Percentiles rank a stretch among this genome's conserved stretches.
Conservation (phyloP, 30 jellyfish, hydroid and myxozoan species). For the Morbakka virulenta region DNA sequence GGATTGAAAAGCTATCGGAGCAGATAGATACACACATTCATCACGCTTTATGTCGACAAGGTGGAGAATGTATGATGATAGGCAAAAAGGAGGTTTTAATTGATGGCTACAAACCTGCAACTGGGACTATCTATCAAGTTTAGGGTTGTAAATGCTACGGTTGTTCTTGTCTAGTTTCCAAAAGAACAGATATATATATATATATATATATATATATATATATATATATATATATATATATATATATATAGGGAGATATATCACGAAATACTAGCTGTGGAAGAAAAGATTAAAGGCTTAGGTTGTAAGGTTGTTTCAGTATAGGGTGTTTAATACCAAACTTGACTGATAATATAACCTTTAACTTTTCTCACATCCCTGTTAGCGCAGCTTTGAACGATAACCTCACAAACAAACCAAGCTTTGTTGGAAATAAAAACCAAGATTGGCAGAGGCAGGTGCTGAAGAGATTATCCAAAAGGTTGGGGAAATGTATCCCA, state of each 20-base stretch:
- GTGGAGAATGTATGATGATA: neutral
- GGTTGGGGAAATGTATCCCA: slow-evolving; percentile 1
- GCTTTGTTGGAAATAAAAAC: too few species aligned
- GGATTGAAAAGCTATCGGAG: neutral
- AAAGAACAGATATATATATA: neutral
- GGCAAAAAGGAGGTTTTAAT: neutral
- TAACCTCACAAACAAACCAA: slow-evolving; percentile 11
- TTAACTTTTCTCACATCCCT: neutral
- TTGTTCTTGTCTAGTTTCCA: neutral
- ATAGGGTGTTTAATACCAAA: too few species aligned
- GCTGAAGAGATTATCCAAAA: neutral
- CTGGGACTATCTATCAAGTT: slow-evolving; percentile 1
- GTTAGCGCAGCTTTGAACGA: slow-evolving; percentile 23
- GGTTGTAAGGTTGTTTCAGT: too few species aligned
- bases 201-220: too few species aligned
- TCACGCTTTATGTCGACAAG: neutral
- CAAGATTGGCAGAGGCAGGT: too few species aligned
- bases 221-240: too few species aligned
- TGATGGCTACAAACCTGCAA: slow-evolving; percentile 23
- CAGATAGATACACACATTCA: neutral
- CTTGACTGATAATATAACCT: neutral
- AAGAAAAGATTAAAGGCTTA: too few species aligned
- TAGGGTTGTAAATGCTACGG: slow-evolving; percentile 40
- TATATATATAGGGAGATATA: too few species aligned
- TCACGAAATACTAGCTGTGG: too few species aligned